Percentiles rank a stretch among this genome's conserved stretches.
phyloP scores from a whole-genome alignment of 92 coral and sea anemone genomes.

The Phenganax marumi region DNA sequence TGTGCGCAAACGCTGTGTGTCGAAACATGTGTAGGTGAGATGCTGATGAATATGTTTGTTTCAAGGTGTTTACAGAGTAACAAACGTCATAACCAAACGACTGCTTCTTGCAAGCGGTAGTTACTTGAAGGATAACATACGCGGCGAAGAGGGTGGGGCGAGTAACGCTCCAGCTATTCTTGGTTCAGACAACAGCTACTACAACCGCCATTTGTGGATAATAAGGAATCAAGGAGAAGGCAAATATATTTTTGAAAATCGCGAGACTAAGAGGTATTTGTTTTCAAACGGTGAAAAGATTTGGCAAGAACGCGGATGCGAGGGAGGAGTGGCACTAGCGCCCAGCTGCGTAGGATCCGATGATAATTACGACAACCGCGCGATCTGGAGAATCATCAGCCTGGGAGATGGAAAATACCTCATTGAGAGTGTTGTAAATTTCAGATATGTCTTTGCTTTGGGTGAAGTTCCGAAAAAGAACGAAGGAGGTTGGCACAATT shows the following conservation, averaged over 20 bases:
- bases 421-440: constrained; percentile 4
- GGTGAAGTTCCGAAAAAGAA: background rate
- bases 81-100: background rate
- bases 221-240: background rate
- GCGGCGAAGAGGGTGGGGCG: background rate
- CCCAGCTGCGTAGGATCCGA: background rate
- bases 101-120: background rate
- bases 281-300: background rate
- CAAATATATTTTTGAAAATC: background rate
- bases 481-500: background rate
- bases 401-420: background rate
- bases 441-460: background rate
- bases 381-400: background rate
- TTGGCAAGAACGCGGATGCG: background rate
- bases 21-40: too few relatives aligned
- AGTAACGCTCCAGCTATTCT: background rate
- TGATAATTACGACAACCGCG: constrained; percentile 1
- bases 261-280: background rate
- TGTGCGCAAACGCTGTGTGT: too few relatives aligned
- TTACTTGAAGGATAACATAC: background rate
- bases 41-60: background rate
- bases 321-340: background rate
- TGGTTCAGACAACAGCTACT: background rate
- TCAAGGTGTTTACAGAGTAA: background rate
- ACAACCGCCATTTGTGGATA: background rate